Evolutionary conservation across 2,797 vertebrate species (phyloP).

Genomic region (Pelobates cultripes): DNA sequence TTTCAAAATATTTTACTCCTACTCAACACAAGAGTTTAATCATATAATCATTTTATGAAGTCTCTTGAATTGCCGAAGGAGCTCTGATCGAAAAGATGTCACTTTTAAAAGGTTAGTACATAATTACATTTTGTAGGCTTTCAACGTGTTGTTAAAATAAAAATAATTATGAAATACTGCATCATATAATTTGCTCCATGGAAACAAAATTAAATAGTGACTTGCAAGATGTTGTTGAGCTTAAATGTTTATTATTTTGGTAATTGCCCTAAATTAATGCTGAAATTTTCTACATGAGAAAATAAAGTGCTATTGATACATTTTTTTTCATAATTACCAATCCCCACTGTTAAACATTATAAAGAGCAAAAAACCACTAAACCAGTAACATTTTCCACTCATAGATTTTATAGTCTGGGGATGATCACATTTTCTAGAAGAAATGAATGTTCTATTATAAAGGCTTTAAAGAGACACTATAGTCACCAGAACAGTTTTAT

Average conservation of each 20-base stretch:
- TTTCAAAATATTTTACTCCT: background rate
- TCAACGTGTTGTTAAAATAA: slow-evolving; percentile 42
- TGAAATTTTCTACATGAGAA: background rate
- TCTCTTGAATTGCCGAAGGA: slow-evolving; percentile 26
- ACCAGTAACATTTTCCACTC: too few relatives aligned
- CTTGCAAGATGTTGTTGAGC: background rate
- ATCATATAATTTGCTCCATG: slow-evolving; percentile 29
- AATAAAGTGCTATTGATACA: background rate
- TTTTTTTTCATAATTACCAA: background rate
- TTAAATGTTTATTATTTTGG: slow-evolving; percentile 17
- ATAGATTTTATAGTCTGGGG: too few relatives aligned
- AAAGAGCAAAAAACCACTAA: too few relatives aligned
- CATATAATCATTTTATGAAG: slow-evolving; percentile 37
- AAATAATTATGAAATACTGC: slow-evolving; percentile 48
- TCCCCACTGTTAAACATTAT: too few relatives aligned
- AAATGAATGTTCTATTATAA: too few relatives aligned
- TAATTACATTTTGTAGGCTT: slow-evolving; percentile 41
- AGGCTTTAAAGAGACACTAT: too few relatives aligned
- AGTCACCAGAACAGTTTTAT: too few relatives aligned
- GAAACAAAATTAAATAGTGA: slow-evolving; percentile 29
- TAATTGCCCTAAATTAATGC: slow-evolving; percentile 13
- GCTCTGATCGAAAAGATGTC: slow-evolving; percentile 43
- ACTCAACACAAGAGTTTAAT: slow-evolving; percentile 25
- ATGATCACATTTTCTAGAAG: too few relatives aligned
- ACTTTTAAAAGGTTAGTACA: slow-evolving; percentile 39